These are phyloP conservation scores for Oscheius onirici DNA, from an alignment of 2,888 invertebrate genomes.

Conservation along the genomic window DNA sequence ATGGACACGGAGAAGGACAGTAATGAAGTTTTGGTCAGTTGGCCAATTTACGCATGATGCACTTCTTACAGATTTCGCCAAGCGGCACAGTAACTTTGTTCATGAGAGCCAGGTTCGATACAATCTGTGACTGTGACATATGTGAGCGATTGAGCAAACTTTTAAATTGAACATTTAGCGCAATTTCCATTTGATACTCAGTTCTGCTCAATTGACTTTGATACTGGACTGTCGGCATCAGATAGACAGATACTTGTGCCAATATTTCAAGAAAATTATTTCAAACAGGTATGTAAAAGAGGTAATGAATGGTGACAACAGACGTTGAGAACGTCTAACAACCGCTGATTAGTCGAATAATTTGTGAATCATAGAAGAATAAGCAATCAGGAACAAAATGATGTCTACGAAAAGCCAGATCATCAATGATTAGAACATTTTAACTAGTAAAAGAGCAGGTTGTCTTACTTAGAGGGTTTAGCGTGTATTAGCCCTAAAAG, in stretches of 20 bases:
- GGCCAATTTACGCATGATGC: neutral
- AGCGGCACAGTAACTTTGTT: constrained; percentile 10
- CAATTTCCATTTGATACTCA: constrained; percentile 31
- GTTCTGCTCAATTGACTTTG: constrained; percentile 27
- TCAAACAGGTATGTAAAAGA: constrained; percentile 7
- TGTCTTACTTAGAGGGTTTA: too few species aligned
- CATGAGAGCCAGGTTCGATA: constrained; percentile 17
- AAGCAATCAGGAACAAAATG: too few species aligned
- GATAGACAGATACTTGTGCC: constrained; percentile 20
- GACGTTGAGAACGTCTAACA: neutral
- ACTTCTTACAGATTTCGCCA: neutral
- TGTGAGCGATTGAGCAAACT: constrained; percentile 4
- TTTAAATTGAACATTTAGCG: neutral
- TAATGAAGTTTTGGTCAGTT: constrained; percentile 10
- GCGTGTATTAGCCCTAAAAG: too few species aligned
- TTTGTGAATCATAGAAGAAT: too few species aligned
- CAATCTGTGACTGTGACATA: constrained; percentile 23
- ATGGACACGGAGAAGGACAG: constrained; percentile 17
- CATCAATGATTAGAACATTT: too few species aligned
- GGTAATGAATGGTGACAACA: neutral
- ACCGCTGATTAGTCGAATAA: too few species aligned
- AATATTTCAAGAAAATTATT: constrained; percentile 8
- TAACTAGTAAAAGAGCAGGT: too few species aligned
- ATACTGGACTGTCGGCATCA: constrained; percentile 17
- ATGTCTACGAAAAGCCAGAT: too few species aligned